phyloP scores from a whole-genome alignment of 1,140 invertebrate species.

The Scaptomyza hsui region DNA sequence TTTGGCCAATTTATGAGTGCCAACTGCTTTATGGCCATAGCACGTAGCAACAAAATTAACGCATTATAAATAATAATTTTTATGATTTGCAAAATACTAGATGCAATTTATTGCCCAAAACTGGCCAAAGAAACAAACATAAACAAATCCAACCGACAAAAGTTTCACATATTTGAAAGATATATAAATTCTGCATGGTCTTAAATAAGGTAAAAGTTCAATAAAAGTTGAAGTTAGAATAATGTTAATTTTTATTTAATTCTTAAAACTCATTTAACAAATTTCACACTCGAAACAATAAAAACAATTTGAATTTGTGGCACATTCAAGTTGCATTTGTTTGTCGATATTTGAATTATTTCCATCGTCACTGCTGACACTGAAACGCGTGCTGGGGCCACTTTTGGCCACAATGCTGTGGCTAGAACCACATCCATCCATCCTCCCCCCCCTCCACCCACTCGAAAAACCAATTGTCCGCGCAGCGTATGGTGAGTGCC shows the following conservation, averaged over 20 bases:
- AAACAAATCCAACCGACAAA: conserved; percentile 11
- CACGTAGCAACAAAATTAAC: conserved; percentile 50
- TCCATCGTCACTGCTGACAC: conserved; percentile 58
- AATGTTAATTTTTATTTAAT: conserved; percentile 1
- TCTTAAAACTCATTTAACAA: conserved; percentile 37
- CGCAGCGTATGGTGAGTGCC: conserved; percentile 57
- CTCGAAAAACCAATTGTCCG: conserved; percentile 66
- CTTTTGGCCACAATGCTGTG: conserved; percentile 65
- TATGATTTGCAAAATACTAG: conserved; percentile 60
- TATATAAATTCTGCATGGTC: neutral
- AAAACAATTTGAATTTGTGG: conserved; percentile 72
- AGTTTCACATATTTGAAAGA: neutral
- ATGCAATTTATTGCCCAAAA: conserved; percentile 48
- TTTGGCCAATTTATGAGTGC: conserved; percentile 57
- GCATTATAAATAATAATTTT: conserved; percentile 73
- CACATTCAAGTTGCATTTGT: conserved; percentile 36
- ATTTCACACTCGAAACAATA: conserved; percentile 38
- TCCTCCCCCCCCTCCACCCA: conserved; percentile 6
- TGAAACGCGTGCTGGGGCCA: no score
- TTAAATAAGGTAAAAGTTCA: no score
- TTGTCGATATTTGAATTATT: conserved; percentile 79
- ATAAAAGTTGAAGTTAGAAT: no score
- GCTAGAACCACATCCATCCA: neutral
- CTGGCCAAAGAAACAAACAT: conserved; percentile 9
- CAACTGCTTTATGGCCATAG: conserved; percentile 55